These are phyloP conservation scores for Microhierax caerulescens DNA, from an alignment of 2,797 vertebrate species.

Conservation along the genomic window DNA sequence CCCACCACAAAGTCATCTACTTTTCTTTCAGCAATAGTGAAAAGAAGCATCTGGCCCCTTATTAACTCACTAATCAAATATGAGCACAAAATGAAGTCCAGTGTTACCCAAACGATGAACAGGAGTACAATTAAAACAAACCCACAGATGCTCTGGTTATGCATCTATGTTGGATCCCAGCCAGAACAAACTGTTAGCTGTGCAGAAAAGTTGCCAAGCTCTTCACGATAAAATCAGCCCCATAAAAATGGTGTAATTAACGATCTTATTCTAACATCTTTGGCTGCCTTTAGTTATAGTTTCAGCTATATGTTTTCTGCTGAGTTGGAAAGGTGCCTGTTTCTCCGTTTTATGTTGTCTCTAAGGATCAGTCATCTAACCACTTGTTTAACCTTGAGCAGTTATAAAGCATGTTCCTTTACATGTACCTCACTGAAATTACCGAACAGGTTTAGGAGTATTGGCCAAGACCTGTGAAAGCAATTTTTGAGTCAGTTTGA, in stretches of 20 bases:
- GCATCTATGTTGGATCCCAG: not conserved
- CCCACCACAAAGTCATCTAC: not conserved
- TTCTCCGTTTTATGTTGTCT: not conserved
- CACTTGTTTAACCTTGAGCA: not conserved
- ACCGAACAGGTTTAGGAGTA: not conserved
- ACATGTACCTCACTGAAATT: not conserved
- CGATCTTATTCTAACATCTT: not conserved
- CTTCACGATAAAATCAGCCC: not conserved
- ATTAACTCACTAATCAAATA: not conserved
- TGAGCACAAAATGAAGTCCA: not conserved
- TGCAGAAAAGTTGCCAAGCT: constrained; percentile 18
- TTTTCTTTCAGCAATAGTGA: not conserved
- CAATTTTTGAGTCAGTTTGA: not conserved
- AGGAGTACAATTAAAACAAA: not conserved
- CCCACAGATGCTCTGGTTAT: not conserved
- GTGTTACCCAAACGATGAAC: not conserved
- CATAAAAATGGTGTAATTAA: constrained; percentile 29
- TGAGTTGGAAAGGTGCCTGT: not conserved
- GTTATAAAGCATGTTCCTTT: not conserved
- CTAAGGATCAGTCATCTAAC: not conserved
- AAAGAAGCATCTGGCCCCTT: not conserved
- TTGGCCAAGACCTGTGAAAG: not conserved
- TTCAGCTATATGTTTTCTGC: not conserved
- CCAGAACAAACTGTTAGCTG: constrained; percentile 11
- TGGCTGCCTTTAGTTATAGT: not conserved